Evolutionary conservation across 2,888 invertebrate species (phyloP), one percentile per base, ranked within the genome.

Genomic region (Calameuta pallipes): DNA sequence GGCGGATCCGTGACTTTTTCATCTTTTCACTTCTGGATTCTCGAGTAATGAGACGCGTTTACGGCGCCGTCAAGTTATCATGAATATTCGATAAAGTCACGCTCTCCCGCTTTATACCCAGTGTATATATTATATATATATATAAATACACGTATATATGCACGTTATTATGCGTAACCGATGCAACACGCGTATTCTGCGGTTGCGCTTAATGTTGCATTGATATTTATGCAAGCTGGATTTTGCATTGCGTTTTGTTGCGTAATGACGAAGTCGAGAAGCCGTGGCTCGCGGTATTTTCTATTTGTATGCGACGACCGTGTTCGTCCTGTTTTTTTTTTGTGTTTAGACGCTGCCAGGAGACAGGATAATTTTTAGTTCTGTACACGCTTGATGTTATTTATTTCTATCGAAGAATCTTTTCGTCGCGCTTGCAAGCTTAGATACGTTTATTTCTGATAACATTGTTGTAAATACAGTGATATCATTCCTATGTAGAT

Each of bases 381-480:
- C 1, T 0, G 9, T 56, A 56, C 23, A 6, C 23, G 0, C 15
- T 9, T 1, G 0, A 56, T 2, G 9, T 1, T 15, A 9, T 56
- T 56, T 23, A 2, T 23, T 56, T 9, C 23, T 56, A 23, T 23
- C 23, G 23, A 23, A 6, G 9, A 56, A 23, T 2, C 41, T 23
- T 23, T 56, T 23, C 4, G 1, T 23, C 6, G 9, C 9, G 56
- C 23, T 56, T 56, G 0, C 9, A 56, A 23, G 56, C 23, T 9
- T 6, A 56, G 9, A 23, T 9, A 23, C 56, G 23, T 23, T 56
- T 56, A 23, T 23, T 56, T 23, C 2, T 23, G 56, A 56, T 56
- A 56, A 9, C 23, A 56, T 23, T 56, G 6, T 15, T 15, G 23
- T 9, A 56, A 56, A 23, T 23, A 23, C 56, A 23, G 9, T 56